These are phyloP conservation scores for Shargacucullia verbasci DNA, from an alignment of 2,888 invertebrate species.

Conservation along the genomic window DNA sequence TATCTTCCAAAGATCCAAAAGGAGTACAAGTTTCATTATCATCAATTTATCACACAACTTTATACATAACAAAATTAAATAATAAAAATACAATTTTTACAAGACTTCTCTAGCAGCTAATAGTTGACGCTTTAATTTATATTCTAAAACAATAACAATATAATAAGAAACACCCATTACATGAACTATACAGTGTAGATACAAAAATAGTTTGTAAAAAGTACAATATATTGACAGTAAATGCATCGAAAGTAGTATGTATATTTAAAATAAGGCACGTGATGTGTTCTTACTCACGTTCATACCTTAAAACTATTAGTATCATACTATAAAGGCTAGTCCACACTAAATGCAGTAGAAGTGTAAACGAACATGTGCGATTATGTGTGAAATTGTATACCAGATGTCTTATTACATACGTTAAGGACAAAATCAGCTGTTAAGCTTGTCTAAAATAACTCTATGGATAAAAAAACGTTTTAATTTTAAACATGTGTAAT, in stretches of 20 bases:
- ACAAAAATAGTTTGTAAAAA: slow-evolving; percentile 37
- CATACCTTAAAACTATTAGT: slow-evolving; percentile 3
- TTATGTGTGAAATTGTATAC: too few species aligned
- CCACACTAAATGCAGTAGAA: too few species aligned
- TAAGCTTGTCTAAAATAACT: too few species aligned
- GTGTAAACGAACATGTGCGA: too few species aligned
- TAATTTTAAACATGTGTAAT: too few species aligned
- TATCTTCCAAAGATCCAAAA: slow-evolving; percentile 29
- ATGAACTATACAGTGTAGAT: slow-evolving; percentile 38
- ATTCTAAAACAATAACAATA: slow-evolving; percentile 51
- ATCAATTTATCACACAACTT: slow-evolving; percentile 6
- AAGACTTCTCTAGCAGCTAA: slow-evolving; percentile 35
- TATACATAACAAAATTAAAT: slow-evolving; percentile 42
- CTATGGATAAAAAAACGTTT: too few species aligned
- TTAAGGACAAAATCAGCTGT: too few species aligned
- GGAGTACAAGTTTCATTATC: slow-evolving; percentile 7
- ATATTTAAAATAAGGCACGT: slow-evolving; percentile 54
- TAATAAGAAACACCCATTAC: slow-evolving; percentile 17
- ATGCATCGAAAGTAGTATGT: slow-evolving; percentile 51
- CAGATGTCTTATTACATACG: too few species aligned
- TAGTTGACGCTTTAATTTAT: too few species aligned
- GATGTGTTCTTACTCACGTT: slow-evolving; percentile 39
- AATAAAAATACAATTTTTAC: slow-evolving; percentile 32
- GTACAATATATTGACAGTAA: slow-evolving; percentile 35
- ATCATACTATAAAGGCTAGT: background rate